phyloP scores from a whole-genome alignment of 2,888 invertebrate genomes.

The Crocallis elinguaria region DNA sequence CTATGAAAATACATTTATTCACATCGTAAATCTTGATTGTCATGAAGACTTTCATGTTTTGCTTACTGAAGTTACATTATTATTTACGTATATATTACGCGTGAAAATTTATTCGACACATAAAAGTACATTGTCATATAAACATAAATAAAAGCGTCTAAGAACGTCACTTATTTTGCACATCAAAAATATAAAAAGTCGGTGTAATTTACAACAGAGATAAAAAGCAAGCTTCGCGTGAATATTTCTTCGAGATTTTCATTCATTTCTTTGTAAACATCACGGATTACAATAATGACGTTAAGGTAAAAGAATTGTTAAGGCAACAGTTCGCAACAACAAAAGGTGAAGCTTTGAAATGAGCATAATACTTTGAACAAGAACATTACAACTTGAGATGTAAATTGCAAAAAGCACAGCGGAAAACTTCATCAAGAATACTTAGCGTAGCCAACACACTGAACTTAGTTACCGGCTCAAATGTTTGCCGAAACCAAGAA shows the following conservation, averaged over 20 bases:
- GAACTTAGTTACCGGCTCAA: slow-evolving; percentile 31
- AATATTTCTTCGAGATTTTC: not conserved
- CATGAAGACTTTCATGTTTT: slow-evolving; percentile 11
- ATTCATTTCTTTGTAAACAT: not conserved
- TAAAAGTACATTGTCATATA: slow-evolving; percentile 6
- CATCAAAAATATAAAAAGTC: slow-evolving; percentile 1
- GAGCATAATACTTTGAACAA: slow-evolving; percentile 10
- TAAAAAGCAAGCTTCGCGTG: not conserved
- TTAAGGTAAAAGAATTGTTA: not conserved
- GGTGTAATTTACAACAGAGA: not conserved
- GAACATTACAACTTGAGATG: slow-evolving; percentile 15
- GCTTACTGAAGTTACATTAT: not conserved
- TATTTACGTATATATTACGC: slow-evolving; percentile 3
- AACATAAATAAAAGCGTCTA: slow-evolving; percentile 5
- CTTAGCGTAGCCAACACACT: slow-evolving; percentile 27
- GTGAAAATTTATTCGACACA: slow-evolving; percentile 9
- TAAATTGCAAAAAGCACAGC: slow-evolving; percentile 31
- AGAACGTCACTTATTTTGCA: slow-evolving; percentile 1
- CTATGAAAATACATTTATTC: not conserved
- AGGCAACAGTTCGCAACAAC: slow-evolving; percentile 7
- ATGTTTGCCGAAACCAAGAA: slow-evolving; percentile 42
- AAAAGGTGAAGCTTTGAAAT: slow-evolving; percentile 2
- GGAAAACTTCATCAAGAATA: slow-evolving; percentile 35
- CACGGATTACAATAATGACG: not conserved
- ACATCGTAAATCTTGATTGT: slow-evolving; percentile 19